phyloP scores from a whole-genome alignment of 2,113 vertebrate genomes.

The Gymnogyps californianus region DNA sequence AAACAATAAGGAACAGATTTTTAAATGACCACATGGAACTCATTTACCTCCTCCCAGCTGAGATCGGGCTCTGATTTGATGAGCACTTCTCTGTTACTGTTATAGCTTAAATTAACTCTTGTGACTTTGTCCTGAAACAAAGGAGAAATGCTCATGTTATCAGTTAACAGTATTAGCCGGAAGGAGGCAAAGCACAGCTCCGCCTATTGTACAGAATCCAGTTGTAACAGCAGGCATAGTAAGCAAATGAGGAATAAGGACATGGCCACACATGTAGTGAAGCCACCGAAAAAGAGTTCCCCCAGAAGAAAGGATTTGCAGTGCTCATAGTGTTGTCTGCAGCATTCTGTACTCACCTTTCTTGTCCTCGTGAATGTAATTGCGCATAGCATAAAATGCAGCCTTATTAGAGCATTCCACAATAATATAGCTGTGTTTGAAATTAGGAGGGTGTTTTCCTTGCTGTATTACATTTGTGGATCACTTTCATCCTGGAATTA shows the following conservation, averaged over 20 bases:
- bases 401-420: not conserved
- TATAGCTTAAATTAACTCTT: not conserved
- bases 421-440: not conserved
- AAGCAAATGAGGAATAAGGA: not conserved
- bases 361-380: not conserved
- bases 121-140: not conserved
- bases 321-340: not conserved
- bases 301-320: not conserved
- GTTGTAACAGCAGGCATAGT: not conserved
- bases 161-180: not conserved
- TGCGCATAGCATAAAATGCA: rapidly evolving
- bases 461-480: not conserved
- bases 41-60: constrained; percentile 26
- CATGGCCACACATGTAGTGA: not conserved
- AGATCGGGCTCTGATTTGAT: not conserved
- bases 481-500: not conserved
- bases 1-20: constrained; percentile 54
- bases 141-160: not conserved
- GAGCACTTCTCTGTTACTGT: not conserved
- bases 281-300: not conserved
- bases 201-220: not conserved
- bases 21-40: constrained; percentile 46
- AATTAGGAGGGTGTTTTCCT: not conserved
- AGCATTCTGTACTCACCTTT: not conserved
- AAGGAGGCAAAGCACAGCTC: not conserved